A percentile compares a stretch with the other conserved stretches of the same genome.
Evolutionary conservation across 2,113 vertebrate genomes (phyloP).

Genomic region (Sinocyclocheilus rhinocerous): DNA sequence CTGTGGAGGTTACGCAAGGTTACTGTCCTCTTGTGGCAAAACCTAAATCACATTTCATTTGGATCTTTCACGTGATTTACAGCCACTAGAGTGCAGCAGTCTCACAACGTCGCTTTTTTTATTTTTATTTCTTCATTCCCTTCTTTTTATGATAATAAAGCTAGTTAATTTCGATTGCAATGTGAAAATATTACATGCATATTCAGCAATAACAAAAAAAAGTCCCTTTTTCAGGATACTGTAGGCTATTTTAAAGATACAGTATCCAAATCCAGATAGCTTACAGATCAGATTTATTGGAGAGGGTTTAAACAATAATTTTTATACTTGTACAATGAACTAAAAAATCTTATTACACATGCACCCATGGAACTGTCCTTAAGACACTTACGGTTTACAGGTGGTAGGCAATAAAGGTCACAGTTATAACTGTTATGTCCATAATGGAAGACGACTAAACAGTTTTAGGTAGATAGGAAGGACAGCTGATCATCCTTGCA

Average conservation of each 20-base stretch:
- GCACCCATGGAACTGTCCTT: no score
- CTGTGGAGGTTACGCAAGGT: conserved; percentile 9
- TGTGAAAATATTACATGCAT: not conserved
- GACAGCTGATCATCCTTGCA: no score
- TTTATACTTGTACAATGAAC: no score
- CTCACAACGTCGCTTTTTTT: not conserved
- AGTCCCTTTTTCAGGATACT: not conserved
- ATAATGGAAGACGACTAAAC: no score
- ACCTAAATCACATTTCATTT: not conserved
- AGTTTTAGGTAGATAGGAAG: no score
- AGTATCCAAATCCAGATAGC: no score
- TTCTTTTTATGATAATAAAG: not conserved
- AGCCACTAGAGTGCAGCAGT: conserved; percentile 9
- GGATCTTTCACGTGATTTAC: not conserved
- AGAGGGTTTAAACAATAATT: no score
- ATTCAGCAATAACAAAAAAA: not conserved
- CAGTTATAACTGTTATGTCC: no score
- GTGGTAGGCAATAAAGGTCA: no score
- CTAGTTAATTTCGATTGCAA: not conserved
- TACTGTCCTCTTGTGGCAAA: conserved; percentile 29
- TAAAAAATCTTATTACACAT: no score
- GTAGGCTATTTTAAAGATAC: not conserved
- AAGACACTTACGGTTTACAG: no score
- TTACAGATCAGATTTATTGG: no score
- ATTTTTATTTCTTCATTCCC: not conserved